Conservation (phyloP, 1,140 invertebrate genomes). For the Papilio helenus region DNA sequence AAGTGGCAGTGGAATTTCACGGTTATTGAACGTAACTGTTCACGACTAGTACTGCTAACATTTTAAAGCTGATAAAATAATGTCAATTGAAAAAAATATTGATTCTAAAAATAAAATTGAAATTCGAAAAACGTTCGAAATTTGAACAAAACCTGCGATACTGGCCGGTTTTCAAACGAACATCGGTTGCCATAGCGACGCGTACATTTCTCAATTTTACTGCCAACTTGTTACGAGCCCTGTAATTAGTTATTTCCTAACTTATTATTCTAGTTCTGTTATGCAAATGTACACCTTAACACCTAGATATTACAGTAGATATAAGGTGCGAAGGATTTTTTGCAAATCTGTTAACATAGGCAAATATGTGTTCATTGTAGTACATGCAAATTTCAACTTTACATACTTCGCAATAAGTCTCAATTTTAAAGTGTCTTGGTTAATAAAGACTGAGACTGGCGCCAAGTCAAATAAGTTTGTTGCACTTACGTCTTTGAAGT, state of each 20-base stretch:
- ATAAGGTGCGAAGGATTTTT: conserved; percentile 1
- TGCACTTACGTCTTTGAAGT: conserved; percentile 14
- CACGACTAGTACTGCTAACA: not conserved
- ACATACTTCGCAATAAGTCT: not conserved
- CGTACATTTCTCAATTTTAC: conserved; percentile 57
- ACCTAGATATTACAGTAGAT: not conserved
- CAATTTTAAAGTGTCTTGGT: not conserved
- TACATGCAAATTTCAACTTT: conserved; percentile 12
- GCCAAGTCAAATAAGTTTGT: conserved; percentile 35
- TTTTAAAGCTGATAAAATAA: not conserved
- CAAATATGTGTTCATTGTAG: conserved; percentile 11
- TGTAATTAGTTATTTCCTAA: conserved; percentile 47
- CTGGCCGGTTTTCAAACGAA: not conserved
- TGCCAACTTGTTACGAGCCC: conserved; percentile 49
- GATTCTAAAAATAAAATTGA: not conserved
- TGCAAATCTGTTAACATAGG: conserved; percentile 13
- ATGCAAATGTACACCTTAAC: conserved; percentile 42
- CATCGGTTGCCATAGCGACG: conserved; percentile 56
- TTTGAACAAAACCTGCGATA: not conserved
- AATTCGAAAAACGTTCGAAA: not conserved
- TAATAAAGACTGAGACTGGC: conserved; percentile 18
- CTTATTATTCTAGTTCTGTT: conserved; percentile 17
- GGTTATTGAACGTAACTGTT: not conserved
- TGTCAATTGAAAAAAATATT: too few species aligned
- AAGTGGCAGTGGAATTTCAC: not conserved